Conservation (phyloP, 2,113 vertebrate species). For the Morone saxatilis region DNA sequence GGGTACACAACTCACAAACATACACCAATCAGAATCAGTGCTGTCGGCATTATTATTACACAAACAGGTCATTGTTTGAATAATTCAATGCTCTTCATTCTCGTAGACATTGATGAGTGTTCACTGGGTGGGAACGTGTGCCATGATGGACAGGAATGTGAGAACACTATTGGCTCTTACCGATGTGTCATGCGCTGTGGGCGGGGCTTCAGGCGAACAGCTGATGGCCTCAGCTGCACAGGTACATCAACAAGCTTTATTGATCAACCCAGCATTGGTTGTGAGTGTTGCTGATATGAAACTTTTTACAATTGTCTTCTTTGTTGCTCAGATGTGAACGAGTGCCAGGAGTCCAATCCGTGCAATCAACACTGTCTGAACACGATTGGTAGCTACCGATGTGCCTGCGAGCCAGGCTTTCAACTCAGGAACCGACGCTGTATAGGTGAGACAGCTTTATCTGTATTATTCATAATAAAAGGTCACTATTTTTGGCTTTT, state of each 20-base stretch:
- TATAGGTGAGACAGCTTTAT: slow-evolving; percentile 84
- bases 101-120: slow-evolving; percentile 95
- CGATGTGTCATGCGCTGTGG: slow-evolving; percentile 90
- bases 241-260: slow-evolving; percentile 77
- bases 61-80: background rate
- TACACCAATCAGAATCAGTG: background rate
- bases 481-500: background rate
- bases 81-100: background rate
- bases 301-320: background rate
- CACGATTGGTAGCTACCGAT: slow-evolving; percentile 94
- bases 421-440: slow-evolving; percentile 94
- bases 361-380: slow-evolving; percentile 96
- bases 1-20: slow-evolving; percentile 80
- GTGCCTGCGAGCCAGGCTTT: slow-evolving; percentile 94
- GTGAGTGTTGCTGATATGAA: background rate
- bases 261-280: background rate
- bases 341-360: slow-evolving; percentile 92
- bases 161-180: slow-evolving; percentile 93
- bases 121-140: slow-evolving; percentile 87
- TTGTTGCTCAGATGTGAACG: slow-evolving; percentile 90
- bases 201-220: slow-evolving; percentile 88
- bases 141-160: slow-evolving; percentile 89
- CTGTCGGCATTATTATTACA: background rate
- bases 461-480: background rate
- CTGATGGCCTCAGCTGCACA: slow-evolving; percentile 90